Conservation (phyloP, 2,113 vertebrate species). For the Monopterus albus region DNA sequence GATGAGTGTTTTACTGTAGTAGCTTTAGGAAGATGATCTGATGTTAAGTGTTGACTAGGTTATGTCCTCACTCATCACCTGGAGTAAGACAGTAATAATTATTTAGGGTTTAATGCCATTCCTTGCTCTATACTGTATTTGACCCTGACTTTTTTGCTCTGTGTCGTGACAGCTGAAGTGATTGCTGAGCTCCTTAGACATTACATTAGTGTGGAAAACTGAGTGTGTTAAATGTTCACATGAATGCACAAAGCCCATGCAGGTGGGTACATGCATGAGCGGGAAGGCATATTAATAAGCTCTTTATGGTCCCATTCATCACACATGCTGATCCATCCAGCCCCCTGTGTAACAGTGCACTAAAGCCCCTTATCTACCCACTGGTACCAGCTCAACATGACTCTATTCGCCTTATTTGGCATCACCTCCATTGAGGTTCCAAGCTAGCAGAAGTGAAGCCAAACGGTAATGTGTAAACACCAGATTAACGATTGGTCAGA, state of each 20-base stretch:
- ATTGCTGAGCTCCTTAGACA: neutral
- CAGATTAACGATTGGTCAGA: too few relatives aligned
- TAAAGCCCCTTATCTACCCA: too few relatives aligned
- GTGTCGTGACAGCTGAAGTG: neutral
- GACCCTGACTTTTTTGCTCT: slow-evolving; percentile 22
- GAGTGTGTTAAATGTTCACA: neutral
- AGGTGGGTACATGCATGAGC: too few relatives aligned
- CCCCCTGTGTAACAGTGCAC: too few relatives aligned
- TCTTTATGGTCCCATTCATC: too few relatives aligned
- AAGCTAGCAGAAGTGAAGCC: too few relatives aligned
- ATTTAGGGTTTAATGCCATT: slow-evolving; percentile 50
- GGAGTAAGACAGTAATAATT: slow-evolving; percentile 58
- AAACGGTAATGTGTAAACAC: too few relatives aligned
- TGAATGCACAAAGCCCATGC: neutral
- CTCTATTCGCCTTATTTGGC: too few relatives aligned
- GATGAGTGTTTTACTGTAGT: slow-evolving; percentile 69
- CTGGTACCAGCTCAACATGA: too few relatives aligned
- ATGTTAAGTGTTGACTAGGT: slow-evolving; percentile 58
- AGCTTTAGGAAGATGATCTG: slow-evolving; percentile 67
- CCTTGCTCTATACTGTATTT: slow-evolving; percentile 16
- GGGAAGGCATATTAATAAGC: too few relatives aligned
- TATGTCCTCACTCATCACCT: slow-evolving; percentile 42
- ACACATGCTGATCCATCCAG: too few relatives aligned
- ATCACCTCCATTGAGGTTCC: too few relatives aligned
- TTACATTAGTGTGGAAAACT: neutral